phyloP scores from a whole-genome alignment of 2,888 invertebrate species.

The Agrotis clavis region DNA sequence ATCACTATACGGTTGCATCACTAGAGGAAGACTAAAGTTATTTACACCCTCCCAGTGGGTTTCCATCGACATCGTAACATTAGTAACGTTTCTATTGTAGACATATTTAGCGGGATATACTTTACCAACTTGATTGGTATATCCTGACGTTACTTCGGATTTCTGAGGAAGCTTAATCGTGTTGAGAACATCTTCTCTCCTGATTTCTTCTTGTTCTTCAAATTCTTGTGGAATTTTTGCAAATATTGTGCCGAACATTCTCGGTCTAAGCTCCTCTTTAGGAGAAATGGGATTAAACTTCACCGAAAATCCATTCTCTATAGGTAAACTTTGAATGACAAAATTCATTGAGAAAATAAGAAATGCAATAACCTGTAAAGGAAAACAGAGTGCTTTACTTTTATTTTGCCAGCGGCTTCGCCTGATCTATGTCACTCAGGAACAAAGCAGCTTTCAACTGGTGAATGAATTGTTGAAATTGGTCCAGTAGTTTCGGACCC shows the following conservation, averaged over 20 bases:
- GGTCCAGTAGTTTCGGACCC: no score
- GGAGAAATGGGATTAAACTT: constrained; percentile 74
- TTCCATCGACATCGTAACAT: constrained; percentile 19
- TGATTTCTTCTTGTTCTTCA: constrained; percentile 43
- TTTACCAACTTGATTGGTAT: constrained; percentile 78
- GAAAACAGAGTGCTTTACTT: constrained; percentile 10
- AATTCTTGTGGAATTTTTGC: constrained; percentile 76
- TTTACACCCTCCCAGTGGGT: constrained; percentile 41
- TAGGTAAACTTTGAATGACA: constrained; percentile 70
- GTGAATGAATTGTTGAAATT: no score
- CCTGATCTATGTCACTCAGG: no score
- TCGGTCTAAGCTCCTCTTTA: constrained; percentile 72
- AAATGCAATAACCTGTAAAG: constrained; percentile 69
- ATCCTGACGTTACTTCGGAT: constrained; percentile 67
- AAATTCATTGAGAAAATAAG: constrained; percentile 60
- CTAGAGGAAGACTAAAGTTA: constrained; percentile 78
- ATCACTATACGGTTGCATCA: constrained; percentile 74
- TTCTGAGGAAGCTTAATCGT: constrained; percentile 67
- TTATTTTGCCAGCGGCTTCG: no score
- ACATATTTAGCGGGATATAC: constrained; percentile 65
- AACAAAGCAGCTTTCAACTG: no score
- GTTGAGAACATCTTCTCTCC: constrained; percentile 61
- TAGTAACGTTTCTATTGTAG: constrained; percentile 36
- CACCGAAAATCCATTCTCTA: constrained; percentile 78
- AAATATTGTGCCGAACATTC: constrained; percentile 72